These are phyloP conservation scores for Lordiphosa fenestrarum DNA, from an alignment of 2,888 invertebrate genomes.

Conservation along the genomic window DNA sequence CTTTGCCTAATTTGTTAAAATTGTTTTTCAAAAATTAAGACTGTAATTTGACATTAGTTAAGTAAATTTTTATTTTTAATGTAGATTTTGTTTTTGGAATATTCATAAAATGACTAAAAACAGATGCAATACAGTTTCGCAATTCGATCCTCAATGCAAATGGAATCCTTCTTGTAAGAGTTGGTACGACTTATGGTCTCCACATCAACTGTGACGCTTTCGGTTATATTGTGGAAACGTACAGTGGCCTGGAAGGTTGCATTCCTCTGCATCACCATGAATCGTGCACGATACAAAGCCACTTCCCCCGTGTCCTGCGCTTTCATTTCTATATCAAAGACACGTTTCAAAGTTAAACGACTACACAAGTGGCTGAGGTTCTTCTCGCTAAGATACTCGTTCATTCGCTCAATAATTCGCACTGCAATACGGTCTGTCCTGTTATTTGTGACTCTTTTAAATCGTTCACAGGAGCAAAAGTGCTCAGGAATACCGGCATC, in stretches of 20 bases:
- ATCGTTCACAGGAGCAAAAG: constrained; percentile 85
- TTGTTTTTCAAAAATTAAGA: too few relatives aligned
- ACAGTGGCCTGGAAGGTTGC: constrained; percentile 86
- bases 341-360: constrained; percentile 23
- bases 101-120: background rate
- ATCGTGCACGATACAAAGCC: constrained; percentile 78
- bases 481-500: constrained; percentile 85
- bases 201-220: constrained; percentile 69
- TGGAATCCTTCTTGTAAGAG: constrained; percentile 80
- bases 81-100: too few relatives aligned
- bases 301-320: constrained; percentile 6
- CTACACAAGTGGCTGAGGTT: constrained; percentile 41
- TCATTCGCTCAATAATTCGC: constrained; percentile 22
- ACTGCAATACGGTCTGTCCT: constrained; percentile 15
- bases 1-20: too few relatives aligned
- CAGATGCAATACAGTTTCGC: constrained; percentile 58
- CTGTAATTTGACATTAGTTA: too few relatives aligned
- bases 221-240: constrained; percentile 54
- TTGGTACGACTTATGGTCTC: constrained; percentile 83
- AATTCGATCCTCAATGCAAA: constrained; percentile 78
- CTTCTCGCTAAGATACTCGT: constrained; percentile 32
- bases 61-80: too few relatives aligned
- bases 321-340: constrained; percentile 38
- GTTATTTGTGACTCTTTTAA: background rate
- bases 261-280: constrained; percentile 84